Conservation (phyloP, 2,797 vertebrate species). For the Cephalopachus bancanus region DNA sequence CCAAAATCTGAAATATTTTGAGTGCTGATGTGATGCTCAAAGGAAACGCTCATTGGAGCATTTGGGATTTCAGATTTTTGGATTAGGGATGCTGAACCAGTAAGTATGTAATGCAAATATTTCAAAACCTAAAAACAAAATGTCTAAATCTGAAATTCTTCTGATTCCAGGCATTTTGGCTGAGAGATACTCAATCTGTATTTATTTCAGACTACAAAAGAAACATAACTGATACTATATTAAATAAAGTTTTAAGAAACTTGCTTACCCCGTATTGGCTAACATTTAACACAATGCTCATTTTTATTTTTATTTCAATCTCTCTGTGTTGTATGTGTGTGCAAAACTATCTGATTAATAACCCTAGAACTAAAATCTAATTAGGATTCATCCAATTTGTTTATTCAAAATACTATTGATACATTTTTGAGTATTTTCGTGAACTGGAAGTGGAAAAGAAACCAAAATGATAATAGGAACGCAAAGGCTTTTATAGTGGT, state of each 20-base stretch:
- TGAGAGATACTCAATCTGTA: background rate
- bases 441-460: conserved; percentile 8
- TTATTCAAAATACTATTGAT: conserved; percentile 70
- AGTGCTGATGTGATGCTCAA: background rate
- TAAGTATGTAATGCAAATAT: background rate
- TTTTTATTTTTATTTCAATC: conserved; percentile 50
- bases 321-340: background rate
- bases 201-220: background rate
- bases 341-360: conserved; percentile 61
- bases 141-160: background rate
- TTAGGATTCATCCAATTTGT: conserved; percentile 74
- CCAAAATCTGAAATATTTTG: background rate
- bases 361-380: conserved; percentile 71
- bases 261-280: conserved; percentile 31
- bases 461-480: background rate
- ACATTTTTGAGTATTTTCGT: background rate
- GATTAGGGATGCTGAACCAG: background rate
- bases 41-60: background rate
- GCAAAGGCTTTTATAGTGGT: conserved; percentile 19
- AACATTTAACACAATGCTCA: background rate
- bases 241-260: conserved; percentile 36
- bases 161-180: background rate
- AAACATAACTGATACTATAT: background rate
- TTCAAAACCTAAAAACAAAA: background rate
- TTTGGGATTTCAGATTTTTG: background rate